A percentile compares a stretch with the other conserved stretches of the same genome.
These are phyloP conservation scores for Strigamia maritima DNA, from an alignment of 2,888 invertebrate genomes.

Conservation along the genomic window DNA sequence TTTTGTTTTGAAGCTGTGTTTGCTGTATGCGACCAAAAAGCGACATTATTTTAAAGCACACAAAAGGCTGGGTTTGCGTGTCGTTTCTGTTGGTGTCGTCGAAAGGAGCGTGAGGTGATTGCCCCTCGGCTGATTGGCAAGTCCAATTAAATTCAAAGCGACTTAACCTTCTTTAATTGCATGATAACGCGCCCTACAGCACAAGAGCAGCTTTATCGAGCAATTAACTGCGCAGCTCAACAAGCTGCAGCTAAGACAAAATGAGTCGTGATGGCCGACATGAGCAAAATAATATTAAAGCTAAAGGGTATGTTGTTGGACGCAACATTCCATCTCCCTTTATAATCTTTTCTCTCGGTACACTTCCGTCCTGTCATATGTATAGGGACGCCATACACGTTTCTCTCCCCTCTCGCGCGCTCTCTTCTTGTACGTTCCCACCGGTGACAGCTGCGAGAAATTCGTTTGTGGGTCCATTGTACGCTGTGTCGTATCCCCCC, in stretches of 20 bases:
- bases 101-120: slow-evolving; percentile 26
- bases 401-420: background rate
- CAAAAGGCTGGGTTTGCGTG: background rate
- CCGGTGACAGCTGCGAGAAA: slow-evolving; percentile 32
- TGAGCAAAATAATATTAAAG: slow-evolving; percentile 6
- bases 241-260: slow-evolving; percentile 16
- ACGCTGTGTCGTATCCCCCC: slow-evolving; percentile 26
- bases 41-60: slow-evolving; percentile 9
- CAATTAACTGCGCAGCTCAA: slow-evolving; percentile 41
- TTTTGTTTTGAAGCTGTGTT: slow-evolving; percentile 23
- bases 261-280: slow-evolving; percentile 26
- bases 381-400: background rate
- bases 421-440: slow-evolving; percentile 28
- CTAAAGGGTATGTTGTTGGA: background rate
- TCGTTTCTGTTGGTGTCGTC: background rate
- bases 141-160: slow-evolving; percentile 42
- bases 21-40: background rate
- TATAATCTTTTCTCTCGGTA: background rate
- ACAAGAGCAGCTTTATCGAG: slow-evolving; percentile 40
- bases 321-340: background rate
- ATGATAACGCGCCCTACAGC: slow-evolving; percentile 38
- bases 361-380: slow-evolving; percentile 18
- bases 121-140: slow-evolving; percentile 40
- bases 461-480: slow-evolving; percentile 29
- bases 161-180: slow-evolving; percentile 42